Evolutionary conservation across 2,797 vertebrate genomes (phyloP).

Genomic region (Microcaecilia unicolor): DNA sequence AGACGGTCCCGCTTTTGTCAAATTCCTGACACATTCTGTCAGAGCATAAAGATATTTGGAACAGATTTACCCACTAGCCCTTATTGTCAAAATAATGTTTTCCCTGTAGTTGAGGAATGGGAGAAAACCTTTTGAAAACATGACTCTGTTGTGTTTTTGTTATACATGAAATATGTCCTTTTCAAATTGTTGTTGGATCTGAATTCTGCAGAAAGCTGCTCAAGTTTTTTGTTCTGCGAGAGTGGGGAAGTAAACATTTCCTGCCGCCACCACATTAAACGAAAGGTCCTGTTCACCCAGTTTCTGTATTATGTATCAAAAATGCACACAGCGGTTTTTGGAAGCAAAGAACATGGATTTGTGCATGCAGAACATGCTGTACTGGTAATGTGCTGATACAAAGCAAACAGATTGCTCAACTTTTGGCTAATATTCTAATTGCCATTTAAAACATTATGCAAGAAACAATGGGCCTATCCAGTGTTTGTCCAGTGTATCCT

Average conservation of each 20-base stretch:
- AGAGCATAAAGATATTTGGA: too few relatives aligned
- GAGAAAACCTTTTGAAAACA: too few relatives aligned
- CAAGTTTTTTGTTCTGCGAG: conserved; percentile 4
- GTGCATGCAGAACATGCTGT: conserved; percentile 34
- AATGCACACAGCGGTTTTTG: conserved; percentile 25
- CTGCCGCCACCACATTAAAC: neutral
- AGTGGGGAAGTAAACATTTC: conserved; percentile 16
- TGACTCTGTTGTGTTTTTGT: neutral
- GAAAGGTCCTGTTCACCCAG: conserved; percentile 6
- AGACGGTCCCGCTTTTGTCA: too few relatives aligned
- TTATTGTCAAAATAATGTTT: too few relatives aligned
- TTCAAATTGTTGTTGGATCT: conserved; percentile 2
- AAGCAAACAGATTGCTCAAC: conserved; percentile 34
- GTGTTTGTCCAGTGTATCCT: too few relatives aligned
- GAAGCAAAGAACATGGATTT: conserved; percentile 25
- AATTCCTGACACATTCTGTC: too few relatives aligned
- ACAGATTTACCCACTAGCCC: too few relatives aligned
- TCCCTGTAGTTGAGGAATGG: too few relatives aligned
- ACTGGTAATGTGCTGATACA: conserved; percentile 19
- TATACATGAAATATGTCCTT: neutral
- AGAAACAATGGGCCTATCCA: conserved; percentile 43
- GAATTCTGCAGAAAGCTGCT: conserved; percentile 4
- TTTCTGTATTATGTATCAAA: conserved; percentile 25
- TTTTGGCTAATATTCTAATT: conserved; percentile 33
- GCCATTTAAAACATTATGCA: conserved; percentile 52